phyloP scores from a whole-genome alignment of 2,888 invertebrate species.

The Drosophila stalkeri region DNA sequence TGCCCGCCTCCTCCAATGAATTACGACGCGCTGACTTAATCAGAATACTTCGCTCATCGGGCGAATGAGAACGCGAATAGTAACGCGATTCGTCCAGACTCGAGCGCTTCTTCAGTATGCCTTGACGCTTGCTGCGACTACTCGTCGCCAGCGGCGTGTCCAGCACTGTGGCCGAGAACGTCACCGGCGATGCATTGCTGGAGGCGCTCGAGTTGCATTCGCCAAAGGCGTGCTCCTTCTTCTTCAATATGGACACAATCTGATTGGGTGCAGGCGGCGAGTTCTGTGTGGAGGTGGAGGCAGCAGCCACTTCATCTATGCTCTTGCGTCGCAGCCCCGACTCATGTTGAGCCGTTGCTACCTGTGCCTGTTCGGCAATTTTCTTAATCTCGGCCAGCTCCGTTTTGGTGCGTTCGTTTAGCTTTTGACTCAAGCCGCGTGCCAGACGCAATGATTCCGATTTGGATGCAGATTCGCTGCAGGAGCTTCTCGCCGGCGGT shows the following conservation, averaged over 20 bases:
- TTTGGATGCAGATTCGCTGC: constrained; percentile 57
- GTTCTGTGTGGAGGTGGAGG: constrained; percentile 37
- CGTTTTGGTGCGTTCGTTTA: constrained; percentile 83
- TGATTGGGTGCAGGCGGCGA: constrained; percentile 85
- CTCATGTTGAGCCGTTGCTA: constrained; percentile 21
- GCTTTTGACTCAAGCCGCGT: constrained; percentile 80
- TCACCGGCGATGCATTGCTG: constrained; percentile 89
- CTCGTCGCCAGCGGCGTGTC: constrained; percentile 86
- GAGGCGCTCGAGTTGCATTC: constrained; percentile 85
- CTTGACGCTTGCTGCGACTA: constrained; percentile 87
- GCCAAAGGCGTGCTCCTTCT: constrained; percentile 86
- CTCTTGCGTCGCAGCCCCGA: constrained; percentile 78
- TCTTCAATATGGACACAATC: constrained; percentile 89
- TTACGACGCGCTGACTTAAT: constrained; percentile 84
- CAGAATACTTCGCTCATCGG: constrained; percentile 84
- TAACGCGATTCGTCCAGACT: constrained; percentile 90
- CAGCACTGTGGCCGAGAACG: constrained; percentile 91
- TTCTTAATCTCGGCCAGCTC: constrained; percentile 84
- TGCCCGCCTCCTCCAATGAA: constrained; percentile 83
- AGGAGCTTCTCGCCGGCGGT: constrained; percentile 66
- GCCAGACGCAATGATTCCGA: constrained; percentile 64
- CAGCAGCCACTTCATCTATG: constrained; percentile 83
- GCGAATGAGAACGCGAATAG: constrained; percentile 85
- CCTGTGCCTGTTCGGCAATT: constrained; percentile 81
- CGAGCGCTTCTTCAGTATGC: constrained; percentile 93